A percentile compares a stretch with the other conserved stretches of the same genome.
These are phyloP conservation scores for Nixonia krombeini DNA, from an alignment of 1,140 invertebrate genomes.

Conservation along the genomic window DNA sequence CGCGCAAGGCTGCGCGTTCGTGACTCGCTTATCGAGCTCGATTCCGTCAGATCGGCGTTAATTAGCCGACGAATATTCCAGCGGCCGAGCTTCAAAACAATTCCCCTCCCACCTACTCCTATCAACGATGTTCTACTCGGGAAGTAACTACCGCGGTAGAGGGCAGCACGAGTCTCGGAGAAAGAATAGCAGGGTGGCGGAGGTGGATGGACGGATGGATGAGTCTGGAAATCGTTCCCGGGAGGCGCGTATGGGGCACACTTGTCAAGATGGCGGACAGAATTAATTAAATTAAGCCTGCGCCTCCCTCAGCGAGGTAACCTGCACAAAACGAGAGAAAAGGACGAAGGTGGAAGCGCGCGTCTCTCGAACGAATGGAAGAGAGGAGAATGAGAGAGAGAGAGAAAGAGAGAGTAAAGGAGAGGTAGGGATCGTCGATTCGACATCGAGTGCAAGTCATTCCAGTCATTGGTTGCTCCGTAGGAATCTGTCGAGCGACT, in stretches of 20 bases:
- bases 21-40: constrained; percentile 1
- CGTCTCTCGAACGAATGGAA: constrained; percentile 48
- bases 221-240: constrained; percentile 63
- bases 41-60: not conserved
- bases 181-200: constrained; percentile 15
- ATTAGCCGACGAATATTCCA: not conserved
- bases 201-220: constrained; percentile 53
- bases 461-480: constrained; percentile 68
- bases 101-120: too few relatives aligned
- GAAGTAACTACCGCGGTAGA: too few relatives aligned
- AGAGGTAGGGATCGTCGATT: constrained; percentile 56
- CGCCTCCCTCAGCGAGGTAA: constrained; percentile 59
- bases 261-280: constrained; percentile 66
- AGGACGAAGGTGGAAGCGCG: constrained; percentile 39
- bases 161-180: constrained; percentile 7
- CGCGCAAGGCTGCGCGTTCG: not conserved
- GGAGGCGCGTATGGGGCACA: constrained; percentile 50
- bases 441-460: constrained; percentile 70
- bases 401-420: constrained; percentile 44
- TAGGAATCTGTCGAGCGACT: constrained; percentile 59
- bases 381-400: constrained; percentile 15
- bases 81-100: too few relatives aligned
- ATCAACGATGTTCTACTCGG: too few relatives aligned
- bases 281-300: constrained; percentile 70
- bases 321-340: constrained; percentile 31